These are phyloP conservation scores for Acanthurus leucopareius DNA, from an alignment of 2,797 vertebrate genomes.

Conservation along the genomic window DNA sequence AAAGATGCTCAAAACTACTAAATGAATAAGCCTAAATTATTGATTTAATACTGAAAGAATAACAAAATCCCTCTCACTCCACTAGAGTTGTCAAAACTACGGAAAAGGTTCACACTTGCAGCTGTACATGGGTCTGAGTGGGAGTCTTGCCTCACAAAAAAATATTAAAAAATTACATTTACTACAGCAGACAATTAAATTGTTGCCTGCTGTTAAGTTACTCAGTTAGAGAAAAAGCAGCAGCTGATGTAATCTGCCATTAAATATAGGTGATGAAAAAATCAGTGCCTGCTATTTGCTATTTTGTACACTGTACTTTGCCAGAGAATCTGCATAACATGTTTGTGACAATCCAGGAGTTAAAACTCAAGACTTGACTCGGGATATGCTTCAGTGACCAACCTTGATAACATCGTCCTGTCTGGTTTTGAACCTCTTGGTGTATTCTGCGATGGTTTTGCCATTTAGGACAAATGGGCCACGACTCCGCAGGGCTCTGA, in stretches of 20 bases:
- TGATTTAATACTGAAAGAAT: too few species aligned
- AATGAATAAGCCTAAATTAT: too few species aligned
- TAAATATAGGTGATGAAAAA: background rate
- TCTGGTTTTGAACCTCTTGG: constrained; percentile 84
- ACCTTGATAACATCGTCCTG: constrained; percentile 89
- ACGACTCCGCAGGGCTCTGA: constrained; percentile 83
- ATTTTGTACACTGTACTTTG: background rate
- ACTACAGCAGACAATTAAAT: too few species aligned
- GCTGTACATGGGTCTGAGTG: too few species aligned
- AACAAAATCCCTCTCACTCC: too few species aligned
- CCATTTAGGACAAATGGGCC: constrained; percentile 90
- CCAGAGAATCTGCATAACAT: background rate
- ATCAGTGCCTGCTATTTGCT: background rate
- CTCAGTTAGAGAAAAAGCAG: too few species aligned
- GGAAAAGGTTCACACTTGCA: too few species aligned
- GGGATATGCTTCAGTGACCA: constrained; percentile 47
- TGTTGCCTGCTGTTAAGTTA: background rate
- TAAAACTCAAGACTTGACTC: background rate
- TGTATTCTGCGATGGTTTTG: constrained; percentile 90
- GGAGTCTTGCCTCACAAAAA: too few species aligned
- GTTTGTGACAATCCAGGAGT: background rate
- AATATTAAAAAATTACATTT: too few species aligned
- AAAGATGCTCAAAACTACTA: too few species aligned
- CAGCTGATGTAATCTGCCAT: background rate
- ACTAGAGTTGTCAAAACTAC: too few species aligned